Evolutionary conservation across 2,888 invertebrate species (phyloP).

Genomic region (Pachliopta kotzebuea): DNA sequence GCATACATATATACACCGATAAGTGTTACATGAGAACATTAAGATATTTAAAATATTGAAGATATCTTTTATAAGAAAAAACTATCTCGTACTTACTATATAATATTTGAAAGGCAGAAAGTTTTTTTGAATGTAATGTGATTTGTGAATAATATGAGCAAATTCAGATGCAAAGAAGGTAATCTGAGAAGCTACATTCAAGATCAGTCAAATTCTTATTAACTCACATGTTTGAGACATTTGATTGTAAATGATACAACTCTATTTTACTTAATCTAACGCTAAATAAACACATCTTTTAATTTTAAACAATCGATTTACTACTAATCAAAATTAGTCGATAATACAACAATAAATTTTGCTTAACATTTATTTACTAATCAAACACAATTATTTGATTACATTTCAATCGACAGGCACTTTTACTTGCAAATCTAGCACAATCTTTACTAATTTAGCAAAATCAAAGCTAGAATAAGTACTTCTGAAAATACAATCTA

Average conservation of each 20-base stretch:
- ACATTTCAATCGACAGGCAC: slow-evolving; percentile 11
- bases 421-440: slow-evolving; percentile 4
- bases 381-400: not conserved
- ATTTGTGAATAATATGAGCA: slow-evolving; percentile 35
- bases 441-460: not conserved
- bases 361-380: not conserved
- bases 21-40: slow-evolving; percentile 44
- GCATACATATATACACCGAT: slow-evolving; percentile 55
- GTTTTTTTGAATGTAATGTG: slow-evolving; percentile 8
- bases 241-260: slow-evolving; percentile 13
- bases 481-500: not conserved
- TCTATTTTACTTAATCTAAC: not conserved
- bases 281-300: slow-evolving; percentile 2
- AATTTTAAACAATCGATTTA: not conserved
- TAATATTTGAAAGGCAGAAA: not conserved
- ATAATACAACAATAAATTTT: not conserved
- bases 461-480: not conserved
- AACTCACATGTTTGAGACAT: slow-evolving; percentile 27
- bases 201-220: slow-evolving; percentile 55
- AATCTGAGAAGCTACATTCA: slow-evolving; percentile 45
- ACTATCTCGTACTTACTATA: not conserved
- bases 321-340: not conserved
- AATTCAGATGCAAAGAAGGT: slow-evolving; percentile 25
- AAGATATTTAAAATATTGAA: not conserved
- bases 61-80: not conserved